Base-by-base conservation (phyloP, 2,113 vertebrate species). In the Alethe castanea region DNA sequence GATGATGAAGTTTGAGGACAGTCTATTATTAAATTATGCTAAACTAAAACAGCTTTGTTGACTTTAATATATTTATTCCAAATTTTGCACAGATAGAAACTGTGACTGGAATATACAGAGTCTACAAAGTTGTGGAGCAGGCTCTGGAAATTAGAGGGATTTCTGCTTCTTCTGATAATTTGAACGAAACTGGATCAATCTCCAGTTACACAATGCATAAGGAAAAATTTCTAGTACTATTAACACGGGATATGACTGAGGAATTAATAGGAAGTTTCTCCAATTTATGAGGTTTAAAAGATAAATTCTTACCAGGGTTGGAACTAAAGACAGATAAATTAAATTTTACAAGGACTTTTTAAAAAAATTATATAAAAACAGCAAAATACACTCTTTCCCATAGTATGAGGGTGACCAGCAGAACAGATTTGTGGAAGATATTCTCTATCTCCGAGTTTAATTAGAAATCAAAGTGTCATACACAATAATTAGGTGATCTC, bases 1-100 rank as follows among this genome's bases (percentile, higher is more conserved):
- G 85, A 92, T 73, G 38, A 77, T 86, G 42, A 91, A 83, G 85
- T 92, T 93, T 0, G 8, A 95, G 72, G 79, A 73, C 67, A 62
- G 62, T 82, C 85, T 88, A 61, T 86, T 86, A 92, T 88, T 90
- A 93, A 29, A 76, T 81, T 88, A 82, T 62, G 82, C 73, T 94
- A 90, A 95, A 81, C 54, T 83, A 90, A 92, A 94, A 61, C 76
- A 86, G 59, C 22, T 94, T 88, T 83, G 38, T 90, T 88, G 60
- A 86, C 59, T 93, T 90, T 61, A 80, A 62, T 90, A 69, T 5
- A n/a, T 77, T 90, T 81, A 66, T 66, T 82, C 54, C 71, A 86
- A 77, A 83, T 59, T 92, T 96, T 93, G 52, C 67, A 66, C 35
- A 92, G 81, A 93, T 53, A 91, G 59, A 95, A 59, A 62, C 25